These are phyloP conservation scores for Umimayanthus kanabou DNA, from an alignment of 92 coral and sea anemone genomes.

Conservation along the genomic window DNA sequence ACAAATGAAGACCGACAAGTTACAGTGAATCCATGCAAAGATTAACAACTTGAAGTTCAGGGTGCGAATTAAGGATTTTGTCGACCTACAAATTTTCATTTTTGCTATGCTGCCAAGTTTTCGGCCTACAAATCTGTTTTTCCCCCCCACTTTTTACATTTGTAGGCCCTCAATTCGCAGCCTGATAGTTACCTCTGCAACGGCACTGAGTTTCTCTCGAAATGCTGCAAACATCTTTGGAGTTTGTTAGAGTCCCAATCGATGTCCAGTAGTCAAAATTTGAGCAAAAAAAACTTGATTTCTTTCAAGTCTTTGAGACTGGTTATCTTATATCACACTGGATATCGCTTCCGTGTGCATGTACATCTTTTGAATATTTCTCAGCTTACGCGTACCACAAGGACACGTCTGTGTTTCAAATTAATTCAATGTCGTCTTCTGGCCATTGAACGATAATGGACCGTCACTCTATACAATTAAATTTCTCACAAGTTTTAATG, in stretches of 20 bases:
- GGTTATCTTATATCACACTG: not conserved
- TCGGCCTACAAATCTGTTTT: too few relatives aligned
- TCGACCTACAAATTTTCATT: too few relatives aligned
- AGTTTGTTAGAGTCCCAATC: not conserved
- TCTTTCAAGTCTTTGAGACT: not conserved
- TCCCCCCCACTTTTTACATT: too few relatives aligned
- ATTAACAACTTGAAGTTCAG: too few relatives aligned
- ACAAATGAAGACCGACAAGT: too few relatives aligned
- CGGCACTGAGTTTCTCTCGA: constrained; percentile 32
- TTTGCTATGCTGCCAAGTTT: not conserved
- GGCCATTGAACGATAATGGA: not conserved
- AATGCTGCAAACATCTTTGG: constrained; percentile 26
- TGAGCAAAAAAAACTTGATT: not conserved
- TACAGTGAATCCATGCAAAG: not conserved
- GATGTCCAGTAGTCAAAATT: not conserved
- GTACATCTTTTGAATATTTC: not conserved
- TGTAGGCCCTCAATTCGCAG: too few relatives aligned
- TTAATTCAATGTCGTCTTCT: not conserved
- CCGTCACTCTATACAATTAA: constrained; percentile 6
- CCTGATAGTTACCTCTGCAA: constrained; percentile 15
- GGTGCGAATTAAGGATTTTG: too few relatives aligned
- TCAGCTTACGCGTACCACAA: not conserved
- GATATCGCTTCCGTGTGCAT: not conserved
- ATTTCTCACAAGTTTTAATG: constrained; percentile 12
- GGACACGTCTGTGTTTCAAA: not conserved